Conservation (phyloP, 1,140 invertebrate genomes). For the Drosophila carrolli region DNA sequence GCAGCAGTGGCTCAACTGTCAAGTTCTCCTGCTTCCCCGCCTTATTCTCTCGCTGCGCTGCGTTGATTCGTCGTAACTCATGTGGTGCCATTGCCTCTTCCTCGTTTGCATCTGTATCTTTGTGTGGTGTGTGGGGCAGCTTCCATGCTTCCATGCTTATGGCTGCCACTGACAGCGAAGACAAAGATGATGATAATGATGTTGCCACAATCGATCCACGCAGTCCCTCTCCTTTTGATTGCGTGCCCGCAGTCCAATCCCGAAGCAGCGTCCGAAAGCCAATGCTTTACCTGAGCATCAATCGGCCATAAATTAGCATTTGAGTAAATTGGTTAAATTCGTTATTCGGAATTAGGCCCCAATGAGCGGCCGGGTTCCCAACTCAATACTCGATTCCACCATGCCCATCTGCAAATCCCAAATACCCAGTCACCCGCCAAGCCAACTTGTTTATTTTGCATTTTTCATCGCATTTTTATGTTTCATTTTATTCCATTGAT, state of each 20-base stretch:
- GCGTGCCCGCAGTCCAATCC: slow-evolving; percentile 35
- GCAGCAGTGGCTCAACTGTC: slow-evolving; percentile 76
- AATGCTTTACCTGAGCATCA: slow-evolving; percentile 75
- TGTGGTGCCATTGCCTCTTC: slow-evolving; percentile 37
- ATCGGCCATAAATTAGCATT: slow-evolving; percentile 84
- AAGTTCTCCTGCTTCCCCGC: slow-evolving; percentile 41
- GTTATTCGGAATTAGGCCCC: slow-evolving; percentile 83
- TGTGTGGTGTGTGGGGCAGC: slow-evolving; percentile 34
- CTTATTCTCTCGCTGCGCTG: slow-evolving; percentile 27
- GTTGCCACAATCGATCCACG: slow-evolving; percentile 34
- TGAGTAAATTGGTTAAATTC: slow-evolving; percentile 84
- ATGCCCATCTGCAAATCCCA: slow-evolving; percentile 6
- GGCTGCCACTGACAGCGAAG: slow-evolving; percentile 61
- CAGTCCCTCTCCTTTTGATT: slow-evolving; percentile 24
- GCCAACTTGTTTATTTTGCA: slow-evolving; percentile 70
- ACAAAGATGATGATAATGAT: slow-evolving; percentile 34
- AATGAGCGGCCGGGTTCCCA: slow-evolving; percentile 9
- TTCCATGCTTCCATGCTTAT: slow-evolving; percentile 75
- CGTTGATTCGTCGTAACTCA: slow-evolving; percentile 80
- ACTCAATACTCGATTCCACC: neutral
- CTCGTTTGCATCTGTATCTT: slow-evolving; percentile 43
- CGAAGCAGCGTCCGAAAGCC: slow-evolving; percentile 17
- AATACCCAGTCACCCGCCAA: slow-evolving; percentile 8
- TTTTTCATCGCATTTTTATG: slow-evolving; percentile 50
- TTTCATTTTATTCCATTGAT: slow-evolving; percentile 75